phyloP scores from a whole-genome alignment of 2,888 invertebrate species.

The Eristalis intricaria region DNA sequence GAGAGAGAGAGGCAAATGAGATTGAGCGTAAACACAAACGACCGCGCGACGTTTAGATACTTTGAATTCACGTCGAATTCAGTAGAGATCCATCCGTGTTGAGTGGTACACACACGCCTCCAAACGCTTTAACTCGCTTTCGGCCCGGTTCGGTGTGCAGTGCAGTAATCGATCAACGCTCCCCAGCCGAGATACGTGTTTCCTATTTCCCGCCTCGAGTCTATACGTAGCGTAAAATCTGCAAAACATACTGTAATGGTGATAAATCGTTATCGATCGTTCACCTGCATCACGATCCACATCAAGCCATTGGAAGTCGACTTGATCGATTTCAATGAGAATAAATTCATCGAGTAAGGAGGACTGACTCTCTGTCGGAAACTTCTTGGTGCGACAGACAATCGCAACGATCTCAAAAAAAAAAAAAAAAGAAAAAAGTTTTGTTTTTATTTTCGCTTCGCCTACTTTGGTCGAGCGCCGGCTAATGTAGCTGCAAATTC shows the following conservation, averaged over 20 bases:
- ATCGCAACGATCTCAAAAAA: constrained; percentile 29
- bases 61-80: constrained; percentile 54
- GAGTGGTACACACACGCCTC: constrained; percentile 38
- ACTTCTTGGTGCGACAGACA: not conserved
- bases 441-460: not conserved
- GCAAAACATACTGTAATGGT: constrained; percentile 63
- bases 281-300: constrained; percentile 54
- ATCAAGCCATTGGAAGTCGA: constrained; percentile 51
- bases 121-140: constrained; percentile 2
- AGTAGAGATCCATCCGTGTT: constrained; percentile 57
- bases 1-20: not conserved
- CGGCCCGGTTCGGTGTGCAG: constrained; percentile 5
- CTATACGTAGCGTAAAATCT: constrained; percentile 11
- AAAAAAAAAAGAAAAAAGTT: not conserved
- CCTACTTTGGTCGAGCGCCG: not conserved
- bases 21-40: constrained; percentile 27
- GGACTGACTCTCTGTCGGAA: not conserved
- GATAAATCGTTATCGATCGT: constrained; percentile 66
- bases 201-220: not conserved
- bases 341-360: constrained; percentile 56
- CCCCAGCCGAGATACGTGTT: not conserved
- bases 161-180: constrained; percentile 4
- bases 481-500: not conserved
- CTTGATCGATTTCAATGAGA: constrained; percentile 61
- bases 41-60: constrained; percentile 31